phyloP scores from a whole-genome alignment of 2,113 vertebrate species.

The Sinocyclocheilus grahami region DNA sequence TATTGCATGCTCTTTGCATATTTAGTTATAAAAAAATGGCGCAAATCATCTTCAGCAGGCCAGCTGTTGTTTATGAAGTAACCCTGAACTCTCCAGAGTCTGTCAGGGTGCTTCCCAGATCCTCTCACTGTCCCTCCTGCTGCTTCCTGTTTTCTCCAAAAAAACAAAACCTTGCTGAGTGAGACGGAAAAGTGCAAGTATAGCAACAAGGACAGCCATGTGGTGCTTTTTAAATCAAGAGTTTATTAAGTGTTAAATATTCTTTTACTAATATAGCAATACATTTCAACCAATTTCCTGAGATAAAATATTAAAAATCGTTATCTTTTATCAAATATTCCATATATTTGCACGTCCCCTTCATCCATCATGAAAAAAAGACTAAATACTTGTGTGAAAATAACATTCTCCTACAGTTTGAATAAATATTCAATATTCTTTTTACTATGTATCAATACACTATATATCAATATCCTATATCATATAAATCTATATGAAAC shows the following conservation, averaged over 20 bases:
- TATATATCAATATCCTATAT: background rate
- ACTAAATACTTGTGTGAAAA: background rate
- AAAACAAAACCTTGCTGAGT: background rate
- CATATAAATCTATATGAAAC: background rate
- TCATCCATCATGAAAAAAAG: background rate
- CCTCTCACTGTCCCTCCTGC: background rate
- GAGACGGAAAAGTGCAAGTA: background rate
- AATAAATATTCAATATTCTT: background rate
- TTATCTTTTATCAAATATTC: no score
- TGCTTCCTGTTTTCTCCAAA: conserved; percentile 41
- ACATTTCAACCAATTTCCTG: background rate
- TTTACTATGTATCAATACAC: background rate
- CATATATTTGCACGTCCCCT: background rate
- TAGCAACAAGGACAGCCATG: background rate
- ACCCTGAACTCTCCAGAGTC: conserved; percentile 22
- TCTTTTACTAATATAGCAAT: background rate
- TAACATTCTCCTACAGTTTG: conserved; percentile 21
- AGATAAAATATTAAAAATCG: background rate
- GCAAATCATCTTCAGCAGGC: background rate
- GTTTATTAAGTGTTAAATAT: background rate
- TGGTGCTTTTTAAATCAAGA: background rate
- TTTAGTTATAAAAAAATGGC: background rate
- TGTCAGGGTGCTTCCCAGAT: background rate
- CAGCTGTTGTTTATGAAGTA: conserved; percentile 46
- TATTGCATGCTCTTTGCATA: background rate